These are phyloP conservation scores for Mastacembelus armatus DNA, from an alignment of 2,797 vertebrate genomes.

Conservation along the genomic window DNA sequence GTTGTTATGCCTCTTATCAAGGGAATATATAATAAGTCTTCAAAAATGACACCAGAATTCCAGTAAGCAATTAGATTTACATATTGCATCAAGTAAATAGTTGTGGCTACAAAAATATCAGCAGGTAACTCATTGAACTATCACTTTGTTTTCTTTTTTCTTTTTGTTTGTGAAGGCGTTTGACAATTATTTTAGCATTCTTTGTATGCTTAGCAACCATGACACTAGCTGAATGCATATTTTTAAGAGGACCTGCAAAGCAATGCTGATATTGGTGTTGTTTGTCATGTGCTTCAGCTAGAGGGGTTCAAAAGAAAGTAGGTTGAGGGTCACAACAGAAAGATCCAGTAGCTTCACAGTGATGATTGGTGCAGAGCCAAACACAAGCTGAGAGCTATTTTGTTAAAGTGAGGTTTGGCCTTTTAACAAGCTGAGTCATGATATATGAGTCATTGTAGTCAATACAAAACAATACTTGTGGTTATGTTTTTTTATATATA, in stretches of 20 bases:
- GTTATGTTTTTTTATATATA: slow-evolving; percentile 37
- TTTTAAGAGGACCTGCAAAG: slow-evolving; percentile 55
- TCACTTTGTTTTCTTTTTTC: slow-evolving; percentile 14
- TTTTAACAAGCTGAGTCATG: slow-evolving; percentile 32
- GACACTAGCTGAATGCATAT: slow-evolving; percentile 73
- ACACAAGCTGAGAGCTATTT: slow-evolving; percentile 26
- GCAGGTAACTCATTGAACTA: slow-evolving; percentile 39
- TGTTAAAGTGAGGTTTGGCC: slow-evolving; percentile 8
- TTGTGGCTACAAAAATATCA: slow-evolving; percentile 55
- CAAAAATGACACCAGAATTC: slow-evolving; percentile 12
- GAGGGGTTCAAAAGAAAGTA: slow-evolving; percentile 13
- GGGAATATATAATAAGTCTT: slow-evolving; percentile 1
- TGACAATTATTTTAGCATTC: slow-evolving; percentile 18
- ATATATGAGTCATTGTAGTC: slow-evolving; percentile 28
- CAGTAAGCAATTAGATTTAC: slow-evolving; percentile 13
- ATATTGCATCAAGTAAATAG: slow-evolving; percentile 22
- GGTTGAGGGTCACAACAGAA: slow-evolving; percentile 12
- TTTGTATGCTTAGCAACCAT: slow-evolving; percentile 31
- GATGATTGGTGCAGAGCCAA: slow-evolving; percentile 11
- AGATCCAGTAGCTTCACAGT: too few species aligned
- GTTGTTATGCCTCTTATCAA: not conserved
- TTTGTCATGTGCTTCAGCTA: slow-evolving; percentile 34
- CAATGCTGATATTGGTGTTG: slow-evolving; percentile 28
- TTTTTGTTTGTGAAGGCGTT: slow-evolving; percentile 36
- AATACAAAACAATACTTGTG: slow-evolving; percentile 36